These are phyloP conservation scores for Thysanoteuthis rhombus DNA, from an alignment of 2,888 invertebrate genomes.

Conservation along the genomic window DNA sequence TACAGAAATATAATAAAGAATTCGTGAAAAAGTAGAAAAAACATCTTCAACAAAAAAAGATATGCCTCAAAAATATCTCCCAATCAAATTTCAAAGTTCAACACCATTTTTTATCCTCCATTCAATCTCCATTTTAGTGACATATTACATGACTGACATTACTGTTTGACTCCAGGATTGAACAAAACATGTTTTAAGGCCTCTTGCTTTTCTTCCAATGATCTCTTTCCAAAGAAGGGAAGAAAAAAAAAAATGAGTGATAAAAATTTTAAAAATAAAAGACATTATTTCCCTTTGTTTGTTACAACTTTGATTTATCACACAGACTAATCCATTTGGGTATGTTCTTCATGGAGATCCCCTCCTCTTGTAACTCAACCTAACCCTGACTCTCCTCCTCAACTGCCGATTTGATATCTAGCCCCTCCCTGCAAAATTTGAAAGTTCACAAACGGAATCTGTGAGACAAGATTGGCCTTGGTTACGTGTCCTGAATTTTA, in stretches of 20 bases:
- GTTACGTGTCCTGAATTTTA: conserved; percentile 12
- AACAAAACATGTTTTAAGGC: not conserved
- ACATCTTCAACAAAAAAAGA: too few species aligned
- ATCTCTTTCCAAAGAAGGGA: too few species aligned
- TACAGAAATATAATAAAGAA: too few species aligned
- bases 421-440: not conserved
- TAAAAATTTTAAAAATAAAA: too few species aligned
- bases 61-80: too few species aligned
- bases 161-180: not conserved
- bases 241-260: too few species aligned
- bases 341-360: not conserved
- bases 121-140: not conserved
- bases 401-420: not conserved
- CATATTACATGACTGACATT: not conserved
- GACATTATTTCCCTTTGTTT: not conserved
- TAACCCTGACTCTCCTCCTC: not conserved
- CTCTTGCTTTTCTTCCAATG: not conserved
- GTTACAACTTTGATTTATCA: not conserved
- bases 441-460: not conserved
- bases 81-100: not conserved
- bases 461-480: not conserved
- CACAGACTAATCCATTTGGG: not conserved
- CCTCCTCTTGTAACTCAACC: not conserved
- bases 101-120: not conserved
- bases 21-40: too few species aligned